phyloP scores from a whole-genome alignment of 64 coral and sea anemone genomes.

The Pocillopora verrucosa region DNA sequence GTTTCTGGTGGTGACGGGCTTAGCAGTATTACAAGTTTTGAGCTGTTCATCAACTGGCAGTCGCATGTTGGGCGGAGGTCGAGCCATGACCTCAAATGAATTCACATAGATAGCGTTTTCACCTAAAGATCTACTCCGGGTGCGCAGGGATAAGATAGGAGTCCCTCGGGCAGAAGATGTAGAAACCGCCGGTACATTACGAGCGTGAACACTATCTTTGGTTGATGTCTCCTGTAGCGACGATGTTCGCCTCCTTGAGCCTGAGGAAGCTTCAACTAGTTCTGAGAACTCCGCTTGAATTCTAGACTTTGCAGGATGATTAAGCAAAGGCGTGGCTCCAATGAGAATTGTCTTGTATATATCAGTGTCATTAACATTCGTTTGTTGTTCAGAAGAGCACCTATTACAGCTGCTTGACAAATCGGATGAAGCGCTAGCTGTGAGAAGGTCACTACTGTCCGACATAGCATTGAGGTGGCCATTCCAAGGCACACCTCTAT shows the following conservation, averaged over 20 bases:
- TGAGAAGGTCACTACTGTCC: neutral
- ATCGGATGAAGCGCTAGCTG: neutral
- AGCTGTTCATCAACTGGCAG: neutral
- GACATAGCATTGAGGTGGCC: neutral
- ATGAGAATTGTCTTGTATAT: neutral
- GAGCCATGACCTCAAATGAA: constrained; percentile 36
- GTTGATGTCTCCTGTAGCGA: neutral
- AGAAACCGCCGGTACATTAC: neutral
- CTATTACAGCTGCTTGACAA: neutral
- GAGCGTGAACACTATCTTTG: neutral
- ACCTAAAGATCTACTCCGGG: neutral
- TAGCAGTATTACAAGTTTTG: neutral
- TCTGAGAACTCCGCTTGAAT: neutral
- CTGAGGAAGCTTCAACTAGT: neutral
- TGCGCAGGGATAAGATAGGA: neutral
- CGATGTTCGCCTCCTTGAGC: neutral
- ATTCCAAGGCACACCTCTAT: neutral
- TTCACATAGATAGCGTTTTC: constrained; percentile 36
- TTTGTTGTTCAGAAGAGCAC: neutral
- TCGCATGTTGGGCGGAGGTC: constrained; percentile 29
- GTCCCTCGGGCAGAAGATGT: neutral
- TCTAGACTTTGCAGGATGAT: neutral
- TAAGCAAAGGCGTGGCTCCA: neutral
- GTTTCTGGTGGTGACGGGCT: neutral
- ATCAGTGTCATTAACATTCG: neutral